A percentile compares a stretch with the other conserved stretches of the same genome.
Evolutionary conservation across 1,140 invertebrate species (phyloP).

Genomic region (Lasaia peninsularis): DNA sequence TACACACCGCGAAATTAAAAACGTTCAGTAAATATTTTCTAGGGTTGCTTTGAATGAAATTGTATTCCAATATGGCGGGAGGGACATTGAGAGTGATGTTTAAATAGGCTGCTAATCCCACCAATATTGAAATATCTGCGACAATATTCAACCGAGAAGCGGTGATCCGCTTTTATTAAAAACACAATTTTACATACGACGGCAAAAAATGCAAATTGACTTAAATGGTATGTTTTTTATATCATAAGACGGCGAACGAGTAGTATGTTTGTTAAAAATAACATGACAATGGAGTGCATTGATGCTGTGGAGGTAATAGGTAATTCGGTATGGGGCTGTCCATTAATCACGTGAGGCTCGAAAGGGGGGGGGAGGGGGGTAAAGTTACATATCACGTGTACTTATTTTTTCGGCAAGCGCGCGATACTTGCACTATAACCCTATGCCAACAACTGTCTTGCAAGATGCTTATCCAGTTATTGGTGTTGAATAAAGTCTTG

Average conservation of each 20-base stretch:
- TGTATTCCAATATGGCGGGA: conserved; percentile 63
- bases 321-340: too few species aligned
- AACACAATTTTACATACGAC: conserved; percentile 58
- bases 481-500: too few species aligned
- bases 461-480: too few species aligned
- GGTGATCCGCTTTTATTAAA: conserved; percentile 73
- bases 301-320: too few species aligned
- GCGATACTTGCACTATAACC: too few species aligned
- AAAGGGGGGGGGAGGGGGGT: too few species aligned
- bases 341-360: too few species aligned
- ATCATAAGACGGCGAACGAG: too few species aligned
- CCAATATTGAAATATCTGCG: conserved; percentile 74
- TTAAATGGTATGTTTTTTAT: not conserved
- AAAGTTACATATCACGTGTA: too few species aligned
- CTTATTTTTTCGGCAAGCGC: too few species aligned
- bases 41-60: conserved; percentile 57
- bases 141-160: conserved; percentile 62
- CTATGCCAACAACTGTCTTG: too few species aligned
- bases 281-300: too few species aligned
- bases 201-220: conserved; percentile 40
- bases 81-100: conserved; percentile 64
- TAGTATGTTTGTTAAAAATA: not conserved
- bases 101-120: conserved; percentile 71
- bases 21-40: conserved; percentile 65
- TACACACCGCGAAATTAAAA: conserved; percentile 54